A percentile compares a stretch with the other conserved stretches of the same genome.
phyloP scores from a whole-genome alignment of 92 coral and sea anemone species.

The Epizoanthus ramosus region DNA sequence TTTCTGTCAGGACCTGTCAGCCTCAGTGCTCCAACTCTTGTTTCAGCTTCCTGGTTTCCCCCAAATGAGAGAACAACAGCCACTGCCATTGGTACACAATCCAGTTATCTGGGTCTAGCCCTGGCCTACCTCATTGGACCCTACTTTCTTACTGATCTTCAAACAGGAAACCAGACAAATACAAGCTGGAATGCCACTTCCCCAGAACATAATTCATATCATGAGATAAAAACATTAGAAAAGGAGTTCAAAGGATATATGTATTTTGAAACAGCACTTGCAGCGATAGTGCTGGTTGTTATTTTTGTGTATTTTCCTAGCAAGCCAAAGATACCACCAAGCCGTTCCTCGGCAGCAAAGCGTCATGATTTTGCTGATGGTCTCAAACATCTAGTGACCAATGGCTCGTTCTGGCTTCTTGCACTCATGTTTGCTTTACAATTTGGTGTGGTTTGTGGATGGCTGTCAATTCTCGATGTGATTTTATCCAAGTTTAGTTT shows the following conservation, averaged over 20 bases:
- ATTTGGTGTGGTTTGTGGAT: constrained; percentile 28
- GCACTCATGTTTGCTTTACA: constrained; percentile 26
- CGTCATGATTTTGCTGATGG: constrained; percentile 33
- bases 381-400: constrained; percentile 4
- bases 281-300: constrained; percentile 29
- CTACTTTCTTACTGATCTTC: constrained; percentile 15
- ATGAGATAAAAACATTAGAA: neutral
- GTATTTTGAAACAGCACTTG: constrained; percentile 48
- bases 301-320: constrained; percentile 70
- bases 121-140: constrained; percentile 30
- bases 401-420: constrained; percentile 10
- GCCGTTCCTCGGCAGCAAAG: constrained; percentile 52
- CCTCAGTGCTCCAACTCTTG: constrained; percentile 25
- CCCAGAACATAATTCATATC: neutral
- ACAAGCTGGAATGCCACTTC: neutral
- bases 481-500: constrained; percentile 26
- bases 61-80: constrained; percentile 42
- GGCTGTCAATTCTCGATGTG: constrained; percentile 34
- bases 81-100: constrained; percentile 42
- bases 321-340: constrained; percentile 77
- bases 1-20: constrained; percentile 37
- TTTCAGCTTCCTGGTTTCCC: constrained; percentile 35
- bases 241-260: constrained; percentile 39
- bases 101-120: constrained; percentile 26
- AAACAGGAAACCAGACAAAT: neutral